These are phyloP conservation scores for Pipra filicauda DNA, from an alignment of 2,113 vertebrate genomes.

Conservation along the genomic window DNA sequence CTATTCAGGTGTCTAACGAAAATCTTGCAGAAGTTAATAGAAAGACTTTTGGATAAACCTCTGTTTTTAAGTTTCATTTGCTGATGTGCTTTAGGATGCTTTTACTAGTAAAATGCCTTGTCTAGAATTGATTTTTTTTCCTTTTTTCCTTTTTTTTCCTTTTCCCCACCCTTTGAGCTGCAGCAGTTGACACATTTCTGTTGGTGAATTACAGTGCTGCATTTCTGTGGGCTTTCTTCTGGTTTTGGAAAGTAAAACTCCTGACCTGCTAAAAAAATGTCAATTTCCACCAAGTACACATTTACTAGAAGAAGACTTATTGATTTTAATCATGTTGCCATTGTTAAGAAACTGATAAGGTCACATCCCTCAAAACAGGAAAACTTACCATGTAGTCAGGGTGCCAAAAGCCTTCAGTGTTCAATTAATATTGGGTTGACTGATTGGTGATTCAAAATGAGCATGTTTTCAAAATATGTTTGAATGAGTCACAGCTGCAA, in stretches of 20 bases:
- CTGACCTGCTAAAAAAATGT: not conserved
- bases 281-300: not conserved
- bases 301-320: not conserved
- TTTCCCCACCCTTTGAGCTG: not conserved
- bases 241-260: not conserved
- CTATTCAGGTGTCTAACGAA: not conserved
- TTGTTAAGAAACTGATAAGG: not conserved
- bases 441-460: not conserved
- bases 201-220: not conserved
- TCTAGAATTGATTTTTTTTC: not conserved
- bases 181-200: not conserved
- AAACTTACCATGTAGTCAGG: rapidly evolving
- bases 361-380: not conserved
- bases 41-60: not conserved
- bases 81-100: not conserved
- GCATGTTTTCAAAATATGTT: not conserved
- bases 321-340: not conserved
- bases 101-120: not conserved
- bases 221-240: not conserved
- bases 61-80: not conserved
- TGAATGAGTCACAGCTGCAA: not conserved
- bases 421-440: not conserved
- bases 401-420: not conserved
- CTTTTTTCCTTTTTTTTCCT: rapidly evolving
- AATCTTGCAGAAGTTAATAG: not conserved